Evolutionary conservation across 2,888 invertebrate species (phyloP), one percentile per base, ranked within the genome.

Genomic region (Torymus aiolomorphi): DNA sequence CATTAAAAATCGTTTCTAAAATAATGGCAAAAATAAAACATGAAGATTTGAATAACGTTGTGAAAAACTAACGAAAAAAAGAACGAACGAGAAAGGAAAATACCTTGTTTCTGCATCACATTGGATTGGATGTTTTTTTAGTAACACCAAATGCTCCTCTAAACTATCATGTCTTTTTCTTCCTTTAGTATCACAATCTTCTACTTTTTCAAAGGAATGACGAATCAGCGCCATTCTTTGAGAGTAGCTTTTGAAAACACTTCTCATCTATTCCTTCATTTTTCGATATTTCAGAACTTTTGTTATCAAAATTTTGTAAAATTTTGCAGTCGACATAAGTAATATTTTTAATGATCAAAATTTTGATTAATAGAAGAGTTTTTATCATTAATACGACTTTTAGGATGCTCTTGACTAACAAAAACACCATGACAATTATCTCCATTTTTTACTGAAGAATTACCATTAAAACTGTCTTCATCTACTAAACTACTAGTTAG

Each of bases 401-500:
- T 76, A 49, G 54, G 14, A 62, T 78, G 76, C 72, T 82, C 74
- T 66, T 71, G 74, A 71, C 65, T 77, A 56, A 65, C n/a, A 66
- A 73, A 69, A 65, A 74, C 79, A 11, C 70, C 54, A 72, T 81
- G 79, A 54, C 18, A 52, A 63, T 57, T 67, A 59, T 82, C 80
- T 1, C 80, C 80, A 65, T 72, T 82, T 52, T 82, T 82, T 2
- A 66, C 70, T 49, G 80, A 76, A 49, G 83, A 80, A 69, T 85
- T 86, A 13, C 85, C 86, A 62, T 86, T 88, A 2, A 83, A 85
- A 83, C 85, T 87, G 4, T 89, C 89, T 12, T 88, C 88, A 52
- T 89, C 89, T 18, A 86, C 84, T 72, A 89, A 89, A 76, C 89
- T 89, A 73, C 84, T 84, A 59, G 87, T 87, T 18, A 90, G 82